Conservation (phyloP, 1,140 invertebrate genomes). For the Sitodiplosis mosellana region DNA sequence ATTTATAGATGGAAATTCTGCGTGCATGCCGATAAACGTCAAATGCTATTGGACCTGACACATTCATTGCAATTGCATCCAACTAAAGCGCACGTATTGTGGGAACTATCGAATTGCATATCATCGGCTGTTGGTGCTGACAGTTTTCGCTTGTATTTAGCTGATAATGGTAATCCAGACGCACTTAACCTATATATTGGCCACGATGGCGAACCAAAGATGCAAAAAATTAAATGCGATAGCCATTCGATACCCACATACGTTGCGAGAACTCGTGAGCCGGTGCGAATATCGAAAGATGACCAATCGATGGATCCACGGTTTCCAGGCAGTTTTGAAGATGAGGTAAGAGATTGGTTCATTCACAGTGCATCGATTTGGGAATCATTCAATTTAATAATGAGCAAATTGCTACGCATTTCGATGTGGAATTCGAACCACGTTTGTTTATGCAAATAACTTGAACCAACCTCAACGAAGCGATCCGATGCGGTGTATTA, state of each 20-base stretch:
- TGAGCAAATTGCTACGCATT: too few relatives aligned
- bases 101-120: constrained; percentile 39
- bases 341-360: constrained; percentile 21
- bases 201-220: constrained; percentile 11
- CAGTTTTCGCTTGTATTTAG: constrained; percentile 32
- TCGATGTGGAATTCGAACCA: too few relatives aligned
- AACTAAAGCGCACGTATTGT: constrained; percentile 34
- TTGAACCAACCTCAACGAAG: too few relatives aligned
- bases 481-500: neutral
- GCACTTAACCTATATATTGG: constrained; percentile 20
- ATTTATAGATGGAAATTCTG: constrained; percentile 35
- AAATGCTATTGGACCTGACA: constrained; percentile 39
- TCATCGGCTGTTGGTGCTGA: constrained; percentile 38
- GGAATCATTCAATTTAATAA: too few relatives aligned
- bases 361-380: too few relatives aligned
- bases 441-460: too few relatives aligned
- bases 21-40: constrained; percentile 39
- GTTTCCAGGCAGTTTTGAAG: constrained; percentile 27
- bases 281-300: constrained; percentile 25
- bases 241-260: constrained; percentile 24
- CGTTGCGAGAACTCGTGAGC: constrained; percentile 29
- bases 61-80: constrained; percentile 31
- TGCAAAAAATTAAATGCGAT: constrained; percentile 12
- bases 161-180: constrained; percentile 19
- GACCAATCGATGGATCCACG: constrained; percentile 24